Conservation (phyloP, 2,113 vertebrate genomes). For the Taxidea taxus region DNA sequence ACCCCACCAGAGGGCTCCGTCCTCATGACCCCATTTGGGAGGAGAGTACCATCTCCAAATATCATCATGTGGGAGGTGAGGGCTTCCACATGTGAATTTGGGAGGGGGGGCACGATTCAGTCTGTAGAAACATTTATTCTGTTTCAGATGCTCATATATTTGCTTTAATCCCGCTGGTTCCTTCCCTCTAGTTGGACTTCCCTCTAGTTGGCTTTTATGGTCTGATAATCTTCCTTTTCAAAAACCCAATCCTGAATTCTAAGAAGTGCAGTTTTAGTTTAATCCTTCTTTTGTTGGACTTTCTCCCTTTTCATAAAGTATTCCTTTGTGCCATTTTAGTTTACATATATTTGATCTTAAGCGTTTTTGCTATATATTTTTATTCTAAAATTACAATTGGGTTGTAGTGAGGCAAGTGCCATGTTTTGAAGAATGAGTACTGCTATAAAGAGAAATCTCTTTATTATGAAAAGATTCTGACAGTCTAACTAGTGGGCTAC, state of each 20-base stretch:
- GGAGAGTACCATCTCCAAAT: not conserved
- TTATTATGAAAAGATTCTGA: constrained; percentile 1
- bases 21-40: not conserved
- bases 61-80: not conserved
- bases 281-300: not conserved
- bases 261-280: not conserved
- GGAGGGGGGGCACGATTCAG: not conserved
- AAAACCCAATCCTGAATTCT: not conserved
- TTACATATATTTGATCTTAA: not conserved
- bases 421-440: not conserved
- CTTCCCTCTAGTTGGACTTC: not conserved
- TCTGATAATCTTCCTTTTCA: not conserved
- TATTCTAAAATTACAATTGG: not conserved
- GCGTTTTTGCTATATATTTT: constrained; percentile 26
- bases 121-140: not conserved
- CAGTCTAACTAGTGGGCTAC: not conserved
- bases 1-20: not conserved
- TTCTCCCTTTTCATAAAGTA: constrained; percentile 10
- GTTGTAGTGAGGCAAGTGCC: not conserved
- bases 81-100: not conserved
- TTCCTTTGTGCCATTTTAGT: not conserved
- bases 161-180: not conserved
- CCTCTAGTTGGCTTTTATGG: not conserved
- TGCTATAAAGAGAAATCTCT: not conserved
- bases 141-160: not conserved